Evolutionary conservation across 1,140 invertebrate genomes (phyloP).

Genomic region (Brachionus sp.): DNA sequence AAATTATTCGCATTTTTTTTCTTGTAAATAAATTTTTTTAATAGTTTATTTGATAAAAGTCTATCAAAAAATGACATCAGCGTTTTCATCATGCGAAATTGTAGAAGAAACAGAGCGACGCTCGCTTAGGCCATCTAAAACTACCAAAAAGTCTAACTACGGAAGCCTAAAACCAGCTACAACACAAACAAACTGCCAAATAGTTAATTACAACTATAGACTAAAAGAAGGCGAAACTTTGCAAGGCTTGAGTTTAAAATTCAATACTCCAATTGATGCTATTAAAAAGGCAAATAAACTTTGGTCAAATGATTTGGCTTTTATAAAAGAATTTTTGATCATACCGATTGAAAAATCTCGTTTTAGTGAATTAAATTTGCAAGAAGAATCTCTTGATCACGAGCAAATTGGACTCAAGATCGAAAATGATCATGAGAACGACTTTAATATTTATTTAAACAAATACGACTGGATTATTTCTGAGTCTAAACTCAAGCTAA

Average conservation of each 20-base stretch:
- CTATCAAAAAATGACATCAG: constrained; percentile 11
- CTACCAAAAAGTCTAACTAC: constrained; percentile 34
- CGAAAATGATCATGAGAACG: background rate
- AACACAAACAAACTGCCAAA: background rate
- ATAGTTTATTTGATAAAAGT: background rate
- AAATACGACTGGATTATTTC: constrained; percentile 31
- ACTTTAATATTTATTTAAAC: constrained; percentile 22
- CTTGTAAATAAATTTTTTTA: background rate
- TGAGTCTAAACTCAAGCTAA: constrained; percentile 24
- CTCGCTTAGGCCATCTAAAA: background rate
- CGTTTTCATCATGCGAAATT: background rate
- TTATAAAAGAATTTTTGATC: constrained; percentile 25
- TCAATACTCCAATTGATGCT: background rate
- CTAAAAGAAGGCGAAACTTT: constrained; percentile 29
- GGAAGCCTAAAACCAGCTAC: constrained; percentile 20
- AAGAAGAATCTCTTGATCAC: background rate
- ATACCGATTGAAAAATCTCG: constrained; percentile 28
- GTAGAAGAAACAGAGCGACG: background rate
- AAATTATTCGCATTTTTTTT: background rate
- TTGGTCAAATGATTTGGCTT: constrained; percentile 36
- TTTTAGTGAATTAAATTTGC: background rate
- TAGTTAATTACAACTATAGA: constrained; percentile 7
- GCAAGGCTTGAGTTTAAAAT: constrained; percentile 36
- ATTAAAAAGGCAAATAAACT: constrained; percentile 33
- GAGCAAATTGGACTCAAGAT: background rate